Conservation (phyloP, 1,140 invertebrate genomes). For the Philotrypesis tridentata region DNA sequence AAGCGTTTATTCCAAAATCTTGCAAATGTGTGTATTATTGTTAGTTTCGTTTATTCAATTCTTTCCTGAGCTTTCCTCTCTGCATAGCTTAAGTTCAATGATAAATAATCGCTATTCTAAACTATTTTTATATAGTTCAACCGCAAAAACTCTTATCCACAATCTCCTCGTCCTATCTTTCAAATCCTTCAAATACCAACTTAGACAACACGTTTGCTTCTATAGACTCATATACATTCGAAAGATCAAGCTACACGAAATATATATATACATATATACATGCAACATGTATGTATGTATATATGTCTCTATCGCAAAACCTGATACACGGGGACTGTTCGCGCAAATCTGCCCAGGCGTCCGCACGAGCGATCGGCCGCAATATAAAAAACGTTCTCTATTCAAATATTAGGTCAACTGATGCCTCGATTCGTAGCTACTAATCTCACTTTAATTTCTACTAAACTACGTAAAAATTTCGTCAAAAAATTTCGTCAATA, state of each 20-base stretch:
- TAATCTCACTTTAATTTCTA: conserved; percentile 29
- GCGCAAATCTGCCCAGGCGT: not conserved
- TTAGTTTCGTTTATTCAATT: conserved; percentile 39
- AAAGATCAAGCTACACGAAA: conserved; percentile 54
- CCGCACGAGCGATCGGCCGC: not conserved
- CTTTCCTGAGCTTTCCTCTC: conserved; percentile 32
- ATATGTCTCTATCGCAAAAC: conserved; percentile 10
- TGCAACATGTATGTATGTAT: not conserved
- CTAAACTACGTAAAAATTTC: conserved; percentile 43
- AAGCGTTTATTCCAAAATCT: conserved; percentile 27
- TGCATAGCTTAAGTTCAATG: conserved; percentile 43
- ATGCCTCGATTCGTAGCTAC: not conserved
- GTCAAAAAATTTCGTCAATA: conserved; percentile 39
- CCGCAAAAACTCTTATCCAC: conserved; percentile 66
- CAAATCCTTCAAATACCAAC: conserved; percentile 52
- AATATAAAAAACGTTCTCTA: conserved; percentile 38
- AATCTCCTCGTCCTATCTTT: conserved; percentile 47
- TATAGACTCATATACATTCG: conserved; percentile 52
- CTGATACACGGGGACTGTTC: not conserved
- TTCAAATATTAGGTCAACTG: conserved; percentile 3
- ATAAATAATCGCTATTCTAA: conserved; percentile 66
- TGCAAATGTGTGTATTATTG: conserved; percentile 6
- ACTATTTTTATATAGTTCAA: conserved; percentile 73
- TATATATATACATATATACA: no score
- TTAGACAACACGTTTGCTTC: conserved; percentile 58